Conservation (phyloP, 2,888 invertebrate genomes). For the Tipula helvola region DNA sequence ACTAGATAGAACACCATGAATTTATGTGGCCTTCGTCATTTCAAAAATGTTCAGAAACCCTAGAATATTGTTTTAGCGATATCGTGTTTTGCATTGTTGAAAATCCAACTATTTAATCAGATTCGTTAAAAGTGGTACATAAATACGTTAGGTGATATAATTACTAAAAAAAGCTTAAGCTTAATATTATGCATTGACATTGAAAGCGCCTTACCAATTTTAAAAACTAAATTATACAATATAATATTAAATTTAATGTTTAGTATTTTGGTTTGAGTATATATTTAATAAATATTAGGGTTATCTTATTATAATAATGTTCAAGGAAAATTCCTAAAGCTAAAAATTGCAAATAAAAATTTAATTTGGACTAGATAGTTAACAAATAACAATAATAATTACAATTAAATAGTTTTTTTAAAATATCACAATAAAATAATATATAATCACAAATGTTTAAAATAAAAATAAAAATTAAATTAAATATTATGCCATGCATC, state of each 20-base stretch:
- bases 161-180: neutral
- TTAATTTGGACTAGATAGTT: neutral
- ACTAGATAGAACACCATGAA: too few species aligned
- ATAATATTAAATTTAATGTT: neutral
- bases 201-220: neutral
- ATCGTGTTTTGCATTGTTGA: too few species aligned
- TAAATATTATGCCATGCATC: neutral
- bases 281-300: neutral
- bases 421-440: slow-evolving; percentile 4
- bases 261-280: neutral
- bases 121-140: neutral
- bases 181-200: neutral
- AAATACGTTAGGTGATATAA: neutral
- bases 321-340: neutral
- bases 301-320: neutral
- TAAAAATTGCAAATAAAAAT: neutral
- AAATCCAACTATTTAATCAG: neutral
- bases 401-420: neutral
- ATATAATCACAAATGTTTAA: neutral
- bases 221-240: neutral
- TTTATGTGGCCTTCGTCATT: too few species aligned
- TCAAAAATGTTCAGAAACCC: too few species aligned
- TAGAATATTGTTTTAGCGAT: too few species aligned
- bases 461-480: neutral
- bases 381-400: neutral